These are phyloP conservation scores for Ceyx cyanopectus DNA, from an alignment of 2,113 vertebrate species.

Conservation along the genomic window DNA sequence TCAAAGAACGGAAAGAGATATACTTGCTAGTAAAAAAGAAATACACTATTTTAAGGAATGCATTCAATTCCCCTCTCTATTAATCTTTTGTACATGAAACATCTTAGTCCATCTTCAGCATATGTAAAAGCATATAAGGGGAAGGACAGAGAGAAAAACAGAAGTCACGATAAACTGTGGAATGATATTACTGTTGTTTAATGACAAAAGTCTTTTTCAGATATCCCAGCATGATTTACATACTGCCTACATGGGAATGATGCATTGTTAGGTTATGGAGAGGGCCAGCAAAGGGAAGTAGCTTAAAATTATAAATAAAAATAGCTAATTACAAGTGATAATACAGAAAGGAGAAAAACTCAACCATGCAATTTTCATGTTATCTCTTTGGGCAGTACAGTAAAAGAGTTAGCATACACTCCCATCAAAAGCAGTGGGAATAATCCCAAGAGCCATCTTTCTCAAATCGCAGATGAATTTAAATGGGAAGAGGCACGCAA, in stretches of 20 bases:
- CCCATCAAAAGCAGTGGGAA: conserved; percentile 14
- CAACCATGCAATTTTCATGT: conserved; percentile 5
- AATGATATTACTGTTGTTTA: neutral
- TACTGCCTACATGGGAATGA: neutral
- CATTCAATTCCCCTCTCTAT: neutral
- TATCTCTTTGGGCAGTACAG: neutral
- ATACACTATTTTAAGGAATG: neutral
- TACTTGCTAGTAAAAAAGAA: neutral
- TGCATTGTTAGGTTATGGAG: neutral
- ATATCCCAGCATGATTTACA: neutral
- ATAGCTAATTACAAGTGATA: neutral
- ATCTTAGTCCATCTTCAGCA: neutral
- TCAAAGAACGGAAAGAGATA: neutral
- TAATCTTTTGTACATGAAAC: neutral
- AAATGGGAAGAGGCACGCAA: conserved; percentile 24
- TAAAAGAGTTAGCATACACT: neutral
- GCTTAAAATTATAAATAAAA: conserved; percentile 4
- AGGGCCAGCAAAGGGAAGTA: neutral
- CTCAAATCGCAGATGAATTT: conserved; percentile 56
- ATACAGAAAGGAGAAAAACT: conserved; percentile 14
- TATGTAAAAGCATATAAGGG: neutral
- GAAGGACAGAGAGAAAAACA: neutral
- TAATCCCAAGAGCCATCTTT: conserved; percentile 42
- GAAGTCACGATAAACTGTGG: neutral
- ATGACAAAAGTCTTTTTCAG: neutral